A percentile compares a stretch with the other conserved stretches of the same genome.
Evolutionary conservation across 1,140 invertebrate genomes (phyloP).

Genomic region (Aphaenogaster rudis): DNA sequence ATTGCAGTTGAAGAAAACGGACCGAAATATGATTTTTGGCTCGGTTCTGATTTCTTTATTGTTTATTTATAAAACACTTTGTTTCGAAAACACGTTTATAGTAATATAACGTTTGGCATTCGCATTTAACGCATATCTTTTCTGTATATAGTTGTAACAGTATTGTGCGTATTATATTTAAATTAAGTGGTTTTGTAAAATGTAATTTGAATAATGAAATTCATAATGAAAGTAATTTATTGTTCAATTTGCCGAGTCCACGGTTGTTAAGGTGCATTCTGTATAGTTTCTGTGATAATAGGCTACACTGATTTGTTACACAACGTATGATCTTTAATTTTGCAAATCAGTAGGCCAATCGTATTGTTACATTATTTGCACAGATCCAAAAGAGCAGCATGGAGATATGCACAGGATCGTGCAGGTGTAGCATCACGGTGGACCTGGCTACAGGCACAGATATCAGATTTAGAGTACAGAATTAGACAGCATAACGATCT

Average conservation of each 20-base stretch:
- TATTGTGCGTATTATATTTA: not conserved
- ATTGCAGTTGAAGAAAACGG: constrained; percentile 37
- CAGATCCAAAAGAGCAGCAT: constrained; percentile 93
- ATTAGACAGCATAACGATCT: constrained; percentile 96
- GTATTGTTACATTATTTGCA: constrained; percentile 81
- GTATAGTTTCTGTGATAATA: not conserved
- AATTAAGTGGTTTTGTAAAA: not conserved
- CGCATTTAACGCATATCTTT: constrained; percentile 1
- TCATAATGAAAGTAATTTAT: not conserved
- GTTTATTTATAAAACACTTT: constrained; percentile 15
- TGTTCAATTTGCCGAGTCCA: not conserved
- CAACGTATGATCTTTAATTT: constrained; percentile 30
- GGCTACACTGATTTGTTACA: constrained; percentile 19
- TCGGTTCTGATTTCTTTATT: constrained; percentile 48
- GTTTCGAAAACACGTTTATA: not conserved
- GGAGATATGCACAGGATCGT: constrained; percentile 94
- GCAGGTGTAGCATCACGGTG: constrained; percentile 94
- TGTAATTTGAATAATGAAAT: no score
- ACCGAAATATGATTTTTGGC: constrained; percentile 50
- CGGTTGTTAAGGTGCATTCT: not conserved
- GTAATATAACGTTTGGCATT: not conserved
- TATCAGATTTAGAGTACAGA: constrained; percentile 96
- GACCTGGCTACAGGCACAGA: constrained; percentile 97
- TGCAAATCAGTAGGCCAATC: constrained; percentile 49
- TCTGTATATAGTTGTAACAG: not conserved